A percentile compares a stretch with the other conserved stretches of the same genome.
These are phyloP conservation scores for Scylla paramamosain DNA, from an alignment of 1,140 invertebrate genomes.

Conservation along the genomic window DNA sequence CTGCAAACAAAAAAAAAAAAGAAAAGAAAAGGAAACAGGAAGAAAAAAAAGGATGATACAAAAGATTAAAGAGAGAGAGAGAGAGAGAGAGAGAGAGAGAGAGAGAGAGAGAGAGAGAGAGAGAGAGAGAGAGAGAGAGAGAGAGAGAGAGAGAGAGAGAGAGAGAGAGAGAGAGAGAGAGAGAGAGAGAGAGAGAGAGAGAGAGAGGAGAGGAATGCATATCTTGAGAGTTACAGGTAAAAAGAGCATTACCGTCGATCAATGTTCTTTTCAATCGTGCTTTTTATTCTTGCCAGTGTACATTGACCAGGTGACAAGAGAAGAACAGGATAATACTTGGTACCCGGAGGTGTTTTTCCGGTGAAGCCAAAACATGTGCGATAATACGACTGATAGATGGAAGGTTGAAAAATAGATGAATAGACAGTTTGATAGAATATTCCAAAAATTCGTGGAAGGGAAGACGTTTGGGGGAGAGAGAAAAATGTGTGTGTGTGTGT, in stretches of 20 bases:
- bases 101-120: not conserved
- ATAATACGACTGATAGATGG: not conserved
- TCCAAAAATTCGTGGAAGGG: not conserved
- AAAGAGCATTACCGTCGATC: not conserved
- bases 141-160: not conserved
- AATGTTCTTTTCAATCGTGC: not conserved
- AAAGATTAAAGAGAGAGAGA: not conserved
- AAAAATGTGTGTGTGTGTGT: not conserved
- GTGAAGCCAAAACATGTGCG: not conserved
- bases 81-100: not conserved
- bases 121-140: not conserved
- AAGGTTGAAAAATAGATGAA: not conserved
- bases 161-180: not conserved
- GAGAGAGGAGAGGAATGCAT: not conserved
- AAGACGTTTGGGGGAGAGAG: not conserved
- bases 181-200: too few relatives aligned
- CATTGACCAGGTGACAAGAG: not conserved
- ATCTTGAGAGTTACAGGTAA: too few relatives aligned
- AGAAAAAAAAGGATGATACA: not conserved
- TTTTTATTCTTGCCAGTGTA: not conserved
- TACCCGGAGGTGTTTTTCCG: too few relatives aligned
- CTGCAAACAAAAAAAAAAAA: not conserved
- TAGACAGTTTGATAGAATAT: not conserved
- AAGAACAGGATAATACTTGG: too few relatives aligned
- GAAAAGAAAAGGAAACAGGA: not conserved